Conservation (phyloP, 2,113 vertebrate species). For the Nibea coibor region DNA sequence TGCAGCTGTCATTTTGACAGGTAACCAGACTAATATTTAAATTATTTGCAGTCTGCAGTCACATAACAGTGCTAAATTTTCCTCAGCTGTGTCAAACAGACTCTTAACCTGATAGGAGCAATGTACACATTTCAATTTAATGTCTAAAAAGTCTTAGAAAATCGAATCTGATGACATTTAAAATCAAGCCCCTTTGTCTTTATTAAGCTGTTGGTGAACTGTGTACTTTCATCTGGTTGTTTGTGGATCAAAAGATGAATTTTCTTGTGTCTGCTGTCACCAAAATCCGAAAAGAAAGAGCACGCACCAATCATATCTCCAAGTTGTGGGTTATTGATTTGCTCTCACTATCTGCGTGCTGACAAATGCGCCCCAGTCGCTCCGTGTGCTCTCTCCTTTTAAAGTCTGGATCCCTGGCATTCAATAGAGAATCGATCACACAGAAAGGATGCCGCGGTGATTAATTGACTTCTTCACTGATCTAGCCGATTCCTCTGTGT, state of each 20-base stretch:
- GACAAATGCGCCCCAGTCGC: constrained; percentile 64
- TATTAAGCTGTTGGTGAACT: not conserved
- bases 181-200: not conserved
- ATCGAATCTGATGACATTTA: not conserved
- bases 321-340: constrained; percentile 72
- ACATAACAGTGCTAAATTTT: not conserved
- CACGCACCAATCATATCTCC: constrained; percentile 61
- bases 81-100: not conserved
- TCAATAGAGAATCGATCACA: constrained; percentile 78
- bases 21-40: constrained; percentile 15
- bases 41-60: constrained; percentile 5
- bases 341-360: constrained; percentile 66
- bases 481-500: constrained; percentile 68
- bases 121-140: not conserved
- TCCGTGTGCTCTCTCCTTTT: constrained; percentile 57
- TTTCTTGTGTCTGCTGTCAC: constrained; percentile 11
- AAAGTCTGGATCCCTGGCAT: constrained; percentile 67
- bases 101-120: not conserved
- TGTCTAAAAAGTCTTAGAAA: not conserved
- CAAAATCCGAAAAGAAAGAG: constrained; percentile 21
- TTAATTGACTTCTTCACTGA: constrained; percentile 79
- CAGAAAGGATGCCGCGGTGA: constrained; percentile 74
- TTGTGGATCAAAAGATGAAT: constrained; percentile 2
- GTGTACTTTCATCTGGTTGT: not conserved
- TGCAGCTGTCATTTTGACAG: constrained; percentile 40